phyloP scores from a whole-genome alignment of 1,140 invertebrate genomes.

The Leptestheria dahalacensis region DNA sequence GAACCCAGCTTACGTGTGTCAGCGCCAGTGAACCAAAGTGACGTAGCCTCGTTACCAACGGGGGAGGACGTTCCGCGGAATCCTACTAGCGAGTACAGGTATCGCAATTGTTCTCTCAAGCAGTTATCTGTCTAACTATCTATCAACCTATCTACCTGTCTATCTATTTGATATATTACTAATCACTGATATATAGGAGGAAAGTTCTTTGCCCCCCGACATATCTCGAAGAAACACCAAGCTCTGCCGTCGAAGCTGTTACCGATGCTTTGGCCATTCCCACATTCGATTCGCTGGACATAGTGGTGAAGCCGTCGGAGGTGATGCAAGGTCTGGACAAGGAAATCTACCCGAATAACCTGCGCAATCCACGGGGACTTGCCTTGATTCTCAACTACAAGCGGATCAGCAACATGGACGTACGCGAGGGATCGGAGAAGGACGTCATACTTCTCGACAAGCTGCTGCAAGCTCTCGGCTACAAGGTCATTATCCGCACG shows the following conservation, averaged over 20 bases:
- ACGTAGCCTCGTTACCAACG: too few species aligned
- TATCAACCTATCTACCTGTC: background rate
- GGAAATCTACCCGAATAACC: background rate
- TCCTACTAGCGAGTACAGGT: too few species aligned
- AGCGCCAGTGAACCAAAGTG: background rate
- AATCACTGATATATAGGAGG: background rate
- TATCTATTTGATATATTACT: background rate
- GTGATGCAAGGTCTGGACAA: background rate
- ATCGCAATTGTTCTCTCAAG: background rate
- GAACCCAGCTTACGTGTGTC: background rate
- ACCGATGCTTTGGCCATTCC: background rate
- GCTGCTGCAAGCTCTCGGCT: slow-evolving; percentile 10
- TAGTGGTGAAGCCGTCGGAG: background rate
- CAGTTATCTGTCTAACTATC: background rate
- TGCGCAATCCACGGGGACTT: background rate
- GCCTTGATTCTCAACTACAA: slow-evolving; percentile 10
- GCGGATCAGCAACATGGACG: background rate
- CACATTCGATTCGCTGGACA: background rate
- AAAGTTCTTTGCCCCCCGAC: background rate
- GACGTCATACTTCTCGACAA: slow-evolving; percentile 2
- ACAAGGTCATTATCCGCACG: background rate
- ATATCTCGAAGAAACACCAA: background rate
- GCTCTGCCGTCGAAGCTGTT: background rate
- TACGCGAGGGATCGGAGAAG: slow-evolving; percentile 1
- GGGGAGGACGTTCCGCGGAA: too few species aligned